Percentiles rank a stretch among this genome's conserved stretches.
Evolutionary conservation across 1,140 invertebrate species (phyloP).

Genomic region (Eumeta japonica): DNA sequence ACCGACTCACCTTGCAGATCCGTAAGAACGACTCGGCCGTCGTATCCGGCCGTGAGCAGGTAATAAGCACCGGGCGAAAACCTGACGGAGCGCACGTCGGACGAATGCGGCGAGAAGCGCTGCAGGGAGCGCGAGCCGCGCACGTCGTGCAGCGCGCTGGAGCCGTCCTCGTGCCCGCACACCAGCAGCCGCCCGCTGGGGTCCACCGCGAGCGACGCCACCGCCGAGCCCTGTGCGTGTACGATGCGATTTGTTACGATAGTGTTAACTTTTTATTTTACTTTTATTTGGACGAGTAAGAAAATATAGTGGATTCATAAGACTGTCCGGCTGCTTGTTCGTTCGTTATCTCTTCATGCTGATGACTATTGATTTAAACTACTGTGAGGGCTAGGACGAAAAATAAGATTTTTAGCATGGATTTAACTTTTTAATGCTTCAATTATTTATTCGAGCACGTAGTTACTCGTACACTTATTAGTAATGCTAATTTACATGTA

Average conservation of each 20-base stretch:
- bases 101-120: slow-evolving; percentile 89
- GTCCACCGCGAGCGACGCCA: slow-evolving; percentile 94
- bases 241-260: too few species aligned
- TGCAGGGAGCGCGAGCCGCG: slow-evolving; percentile 89
- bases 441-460: too few species aligned
- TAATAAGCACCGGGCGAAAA: slow-evolving; percentile 98
- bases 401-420: too few species aligned
- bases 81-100: slow-evolving; percentile 91
- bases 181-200: slow-evolving; percentile 91
- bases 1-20: slow-evolving; percentile 83
- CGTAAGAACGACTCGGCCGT: slow-evolving; percentile 92
- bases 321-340: too few species aligned
- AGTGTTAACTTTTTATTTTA: background rate
- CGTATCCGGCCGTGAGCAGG: slow-evolving; percentile 94
- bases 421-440: too few species aligned
- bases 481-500: too few species aligned
- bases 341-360: too few species aligned
- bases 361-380: too few species aligned
- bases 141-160: slow-evolving; percentile 94
- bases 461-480: too few species aligned
- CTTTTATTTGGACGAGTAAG: background rate
- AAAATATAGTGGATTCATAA: background rate
- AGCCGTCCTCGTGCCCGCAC: slow-evolving; percentile 94
- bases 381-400: too few species aligned
- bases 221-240: slow-evolving; percentile 76